Base-by-base conservation (phyloP, 2,113 vertebrate genomes). In the Eretmochelys imbricata region DNA sequence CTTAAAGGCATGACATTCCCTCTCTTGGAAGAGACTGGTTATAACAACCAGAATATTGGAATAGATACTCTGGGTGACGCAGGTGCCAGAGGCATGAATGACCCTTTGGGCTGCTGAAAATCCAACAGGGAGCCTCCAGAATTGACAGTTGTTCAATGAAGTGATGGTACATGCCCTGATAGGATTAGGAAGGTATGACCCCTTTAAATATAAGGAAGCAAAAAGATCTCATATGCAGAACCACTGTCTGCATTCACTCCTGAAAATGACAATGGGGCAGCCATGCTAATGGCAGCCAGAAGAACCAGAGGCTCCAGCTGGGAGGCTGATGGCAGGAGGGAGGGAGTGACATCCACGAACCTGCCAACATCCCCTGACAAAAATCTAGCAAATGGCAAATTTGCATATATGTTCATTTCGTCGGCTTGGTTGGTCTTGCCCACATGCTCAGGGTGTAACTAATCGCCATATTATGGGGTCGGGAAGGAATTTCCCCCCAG, bases 291-390 rank as follows among this genome's bases (percentile, higher is more conserved):
- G 8, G 65, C 17, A 19, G 8, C 35, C 19, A 38, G 65, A 72
- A 72, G n/a, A 72, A 83, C 19, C 54, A 85, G 85, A 31, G 89
- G 22, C 3, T n/a, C 11, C n/a, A 69, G 35, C 69, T 27, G 13
- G 72, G 48, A 51, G 82, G 25, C 13, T 38, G 5, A 24, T 3
- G 13, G 46, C n/a, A 31, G 48, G 75, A 85, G 20, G 16, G 24
- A 2, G 1, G 25, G 27, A 91, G n/a, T 25, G 5, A 54, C 0
- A 0, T 76, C 65, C 50, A n/a, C 31, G 57, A 6, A 75, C 22
- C 14, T 82, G 31, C 31, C 89, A 69, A 59, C 20, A 76, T 75
- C 38, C 55, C 48, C 57, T n/a, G 35, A 20, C 8, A 38, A 72
- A 59, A 72, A 72, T 38, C 65, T 29, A 72, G 65, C 20, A 19